Evolutionary conservation across 2,113 vertebrate species (phyloP), one percentile per base, ranked within the genome.

Genomic region (Boleophthalmus pectinirostris): DNA sequence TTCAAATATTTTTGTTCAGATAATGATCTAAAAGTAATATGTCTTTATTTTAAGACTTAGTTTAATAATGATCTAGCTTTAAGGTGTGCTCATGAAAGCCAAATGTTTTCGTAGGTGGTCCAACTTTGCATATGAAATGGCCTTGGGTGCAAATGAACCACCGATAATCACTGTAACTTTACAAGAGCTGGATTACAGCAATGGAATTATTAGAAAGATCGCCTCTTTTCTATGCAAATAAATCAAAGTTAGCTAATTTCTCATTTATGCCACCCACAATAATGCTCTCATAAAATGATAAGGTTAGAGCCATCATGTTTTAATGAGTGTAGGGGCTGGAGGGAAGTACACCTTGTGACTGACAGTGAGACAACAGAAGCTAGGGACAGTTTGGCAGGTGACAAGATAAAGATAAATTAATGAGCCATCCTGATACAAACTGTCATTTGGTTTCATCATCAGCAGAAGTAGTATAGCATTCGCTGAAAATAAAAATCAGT

Each of bases 241-340:
- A 73, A 75, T 70, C 82, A 86, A 89, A 82, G 77, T 82, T 84
- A 76, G 61, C 65, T 79, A 25, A 77, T 77, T 75, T 79, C 60
- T 79, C 76, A 79, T 71, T 77, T 77, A 78, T 66, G 67, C 82
- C 83, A 85, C 83, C 78, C 78, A 83, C 68, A 69, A 45, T 20
- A 25, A n/a, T 9, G 58, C 74, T 72, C 73, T 77, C 68, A 76
- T 84, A 74, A 65, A 79, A 78, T 79, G 38, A 75, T 51, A 56
- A 54, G 15, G 58, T 72, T 76, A 51, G 38, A 38, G 60, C 57
- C 75, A 79, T 79, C 79, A 79, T 77, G 81, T 61, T 65, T 82
- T 69, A 77, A 72, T 80, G 73, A 69, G 72, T 57, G 49, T 66
- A 15, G 35, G 72, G 82, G 78, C 76, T 77, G 68, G 38, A 43